Conservation (phyloP, 2,888 invertebrate species). For the Alloscopus bannaensis region DNA sequence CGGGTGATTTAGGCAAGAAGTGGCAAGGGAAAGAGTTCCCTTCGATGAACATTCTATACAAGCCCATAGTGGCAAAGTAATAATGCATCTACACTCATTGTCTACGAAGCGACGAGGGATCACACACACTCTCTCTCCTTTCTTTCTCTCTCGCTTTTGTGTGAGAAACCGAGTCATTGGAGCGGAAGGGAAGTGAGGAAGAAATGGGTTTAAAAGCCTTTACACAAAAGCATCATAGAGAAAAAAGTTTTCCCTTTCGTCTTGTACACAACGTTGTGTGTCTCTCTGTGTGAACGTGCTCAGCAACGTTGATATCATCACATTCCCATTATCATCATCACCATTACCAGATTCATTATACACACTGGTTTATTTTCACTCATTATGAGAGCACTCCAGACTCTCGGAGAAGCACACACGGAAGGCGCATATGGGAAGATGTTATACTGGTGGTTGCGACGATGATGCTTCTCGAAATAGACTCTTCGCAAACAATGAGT, state of each 20-base stretch:
- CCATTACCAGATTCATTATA: constrained; percentile 62
- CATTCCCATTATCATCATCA: constrained; percentile 54
- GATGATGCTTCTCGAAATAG: too few relatives aligned
- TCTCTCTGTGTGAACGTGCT: constrained; percentile 7
- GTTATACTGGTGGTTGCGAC: constrained; percentile 39
- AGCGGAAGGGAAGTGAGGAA: constrained; percentile 55
- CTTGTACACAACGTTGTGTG: constrained; percentile 18
- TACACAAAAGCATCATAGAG: too few relatives aligned
- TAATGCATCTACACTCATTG: neutral
- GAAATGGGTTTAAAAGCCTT: constrained; percentile 53
- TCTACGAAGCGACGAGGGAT: neutral
- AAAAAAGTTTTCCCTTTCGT: constrained; percentile 20
- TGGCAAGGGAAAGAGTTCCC: constrained; percentile 55
- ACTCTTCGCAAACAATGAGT: too few relatives aligned
- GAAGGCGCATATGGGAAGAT: constrained; percentile 39
- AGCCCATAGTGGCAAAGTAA: neutral
- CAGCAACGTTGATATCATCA: constrained; percentile 49
- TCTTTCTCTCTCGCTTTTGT: too few relatives aligned
- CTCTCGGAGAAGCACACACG: constrained; percentile 7
- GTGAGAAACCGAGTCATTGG: constrained; percentile 22
- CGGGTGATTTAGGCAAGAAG: constrained; percentile 60
- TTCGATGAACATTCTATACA: constrained; percentile 38
- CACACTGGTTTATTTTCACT: constrained; percentile 63
- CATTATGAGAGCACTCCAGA: constrained; percentile 48
- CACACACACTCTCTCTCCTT: neutral